Evolutionary conservation across 2,888 invertebrate species (phyloP), one percentile per base, ranked within the genome.

Genomic region (Diaphora mendica): DNA sequence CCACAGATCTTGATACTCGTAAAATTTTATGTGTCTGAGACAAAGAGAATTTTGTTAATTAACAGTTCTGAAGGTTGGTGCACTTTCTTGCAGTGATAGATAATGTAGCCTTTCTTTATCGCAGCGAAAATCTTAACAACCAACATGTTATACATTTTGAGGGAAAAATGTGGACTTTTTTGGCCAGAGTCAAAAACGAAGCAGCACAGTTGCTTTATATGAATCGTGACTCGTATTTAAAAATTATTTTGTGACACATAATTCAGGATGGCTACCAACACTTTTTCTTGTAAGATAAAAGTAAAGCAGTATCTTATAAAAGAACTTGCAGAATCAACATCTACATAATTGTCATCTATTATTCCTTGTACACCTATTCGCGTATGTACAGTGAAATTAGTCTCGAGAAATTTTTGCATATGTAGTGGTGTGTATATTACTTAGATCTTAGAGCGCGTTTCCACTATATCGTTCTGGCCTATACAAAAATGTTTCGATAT

Each of bases 1-100:
- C 79, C 88, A 79, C 88, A 88, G 90, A 95, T 95, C 95, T 94
- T 93, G 95, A 95, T 94, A 89, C 92, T 95, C 95, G 90, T 95
- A 95, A 95, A 95, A 95, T 95, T 95, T 95, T 95, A 95, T 95
- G 95, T 93, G 92, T 91, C 91, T 91, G 91, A 93, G 91, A 95
- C 94, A 94, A 95, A 94, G 94, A 93, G 94, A 94, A 94, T 94
- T 89, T 95, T 92, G 95, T 95, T 95, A 95, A 95, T 95, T 95
- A 95, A 94, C 93, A 89, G 88, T 90, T 91, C 88, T 85, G 89
- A 84, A 86, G 85, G 88, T 89, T 87, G 89, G 89, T 88, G 89
- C 82, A 88, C 89, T 87, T 86, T 87, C 90, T 86, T 87, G 89
- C 85, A 85, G 88, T 91, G 93, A 94, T 94, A 95, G 94, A 94